Evolutionary conservation across 2,888 invertebrate genomes (phyloP).

Genomic region (Endotricha flammealis): DNA sequence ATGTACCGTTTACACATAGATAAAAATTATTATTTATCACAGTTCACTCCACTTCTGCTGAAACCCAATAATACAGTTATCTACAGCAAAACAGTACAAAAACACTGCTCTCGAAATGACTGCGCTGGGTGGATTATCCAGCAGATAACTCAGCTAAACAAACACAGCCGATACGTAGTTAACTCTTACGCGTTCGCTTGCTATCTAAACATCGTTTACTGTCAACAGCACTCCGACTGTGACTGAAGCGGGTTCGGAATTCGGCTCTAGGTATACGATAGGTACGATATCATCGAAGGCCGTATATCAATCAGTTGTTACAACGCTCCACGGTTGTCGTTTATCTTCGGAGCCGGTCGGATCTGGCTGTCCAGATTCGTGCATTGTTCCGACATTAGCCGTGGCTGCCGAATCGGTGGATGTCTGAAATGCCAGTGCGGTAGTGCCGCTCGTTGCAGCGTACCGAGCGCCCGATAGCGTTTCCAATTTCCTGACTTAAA

Average conservation of each 20-base stretch:
- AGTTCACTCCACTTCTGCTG: constrained; percentile 15
- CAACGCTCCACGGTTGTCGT: constrained; percentile 71
- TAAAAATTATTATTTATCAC: constrained; percentile 1
- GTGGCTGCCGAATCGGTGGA: constrained; percentile 64
- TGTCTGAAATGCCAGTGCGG: constrained; percentile 70
- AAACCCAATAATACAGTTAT: constrained; percentile 7
- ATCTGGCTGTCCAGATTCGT: constrained; percentile 73
- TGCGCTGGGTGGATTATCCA: constrained; percentile 26
- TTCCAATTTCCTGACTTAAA: constrained; percentile 78
- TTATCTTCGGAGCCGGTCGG: constrained; percentile 71
- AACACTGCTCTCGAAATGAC: constrained; percentile 19
- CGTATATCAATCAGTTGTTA: constrained; percentile 77
- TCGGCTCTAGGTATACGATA: constrained; percentile 53
- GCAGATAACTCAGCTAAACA: constrained; percentile 40
- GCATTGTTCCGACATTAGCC: constrained; percentile 74
- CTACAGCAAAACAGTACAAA: constrained; percentile 10
- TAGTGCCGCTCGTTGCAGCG: constrained; percentile 57
- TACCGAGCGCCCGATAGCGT: constrained; percentile 67
- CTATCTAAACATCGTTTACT: constrained; percentile 67
- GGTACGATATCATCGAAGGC: constrained; percentile 62
- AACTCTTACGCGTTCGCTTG: constrained; percentile 43
- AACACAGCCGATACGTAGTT: constrained; percentile 34
- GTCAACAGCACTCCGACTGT: constrained; percentile 70
- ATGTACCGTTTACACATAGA: too few relatives aligned
- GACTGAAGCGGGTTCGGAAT: constrained; percentile 70